Conservation (phyloP, 2,113 vertebrate species). For the Dipodomys ordii region DNA sequence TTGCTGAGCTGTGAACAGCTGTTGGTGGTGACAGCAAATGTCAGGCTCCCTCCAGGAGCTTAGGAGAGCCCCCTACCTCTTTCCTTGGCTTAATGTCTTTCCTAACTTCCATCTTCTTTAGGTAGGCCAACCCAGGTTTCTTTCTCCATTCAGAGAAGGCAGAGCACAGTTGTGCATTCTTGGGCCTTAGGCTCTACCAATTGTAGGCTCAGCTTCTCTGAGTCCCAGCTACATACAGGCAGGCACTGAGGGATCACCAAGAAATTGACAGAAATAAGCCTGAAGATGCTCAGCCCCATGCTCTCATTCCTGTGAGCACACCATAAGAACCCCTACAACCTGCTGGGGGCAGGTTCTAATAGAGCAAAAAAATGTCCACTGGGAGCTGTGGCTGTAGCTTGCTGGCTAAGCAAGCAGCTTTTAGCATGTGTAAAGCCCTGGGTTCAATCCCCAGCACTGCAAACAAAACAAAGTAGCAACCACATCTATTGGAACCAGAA, state of each 20-base stretch:
- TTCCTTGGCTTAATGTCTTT: neutral
- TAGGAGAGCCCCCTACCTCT: neutral
- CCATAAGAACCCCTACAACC: neutral
- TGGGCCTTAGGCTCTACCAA: neutral
- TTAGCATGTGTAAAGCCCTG: neutral
- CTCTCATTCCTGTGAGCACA: neutral
- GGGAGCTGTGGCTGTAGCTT: neutral
- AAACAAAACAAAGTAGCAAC: neutral
- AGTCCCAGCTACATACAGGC: neutral
- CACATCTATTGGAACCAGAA: neutral
- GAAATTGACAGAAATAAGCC: neutral
- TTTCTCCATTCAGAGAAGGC: neutral
- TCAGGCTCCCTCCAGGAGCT: neutral
- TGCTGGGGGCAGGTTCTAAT: neutral
- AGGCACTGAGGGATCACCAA: neutral
- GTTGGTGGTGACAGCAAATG: conserved; percentile 41
- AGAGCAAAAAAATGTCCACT: neutral
- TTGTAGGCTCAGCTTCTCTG: neutral
- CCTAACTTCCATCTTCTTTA: neutral
- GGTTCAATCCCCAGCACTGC: neutral
- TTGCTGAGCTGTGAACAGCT: neutral
- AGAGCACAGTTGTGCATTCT: neutral
- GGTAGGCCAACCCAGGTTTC: neutral
- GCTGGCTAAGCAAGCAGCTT: neutral
- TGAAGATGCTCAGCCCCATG: neutral